Evolutionary conservation across 2,797 vertebrate species (phyloP).

Genomic region (Spinus olivaceus): DNA sequence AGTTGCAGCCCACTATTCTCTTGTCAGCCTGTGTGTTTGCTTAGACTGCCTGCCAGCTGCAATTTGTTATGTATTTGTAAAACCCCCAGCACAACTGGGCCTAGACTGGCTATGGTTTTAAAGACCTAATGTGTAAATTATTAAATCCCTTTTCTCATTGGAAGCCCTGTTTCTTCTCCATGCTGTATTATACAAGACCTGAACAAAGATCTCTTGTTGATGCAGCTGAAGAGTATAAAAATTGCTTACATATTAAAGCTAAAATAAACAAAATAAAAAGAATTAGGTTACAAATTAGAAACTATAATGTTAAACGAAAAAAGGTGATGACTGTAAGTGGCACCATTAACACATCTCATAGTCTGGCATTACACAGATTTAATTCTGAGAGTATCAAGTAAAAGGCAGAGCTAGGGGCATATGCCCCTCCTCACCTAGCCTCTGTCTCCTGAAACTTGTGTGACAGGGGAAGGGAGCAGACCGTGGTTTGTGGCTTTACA

Average conservation of each 20-base stretch:
- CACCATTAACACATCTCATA: neutral
- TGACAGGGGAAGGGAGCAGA: neutral
- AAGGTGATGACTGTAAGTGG: neutral
- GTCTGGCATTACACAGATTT: neutral
- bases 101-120: neutral
- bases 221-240: conserved; percentile 16
- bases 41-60: neutral
- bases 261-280: conserved; percentile 18
- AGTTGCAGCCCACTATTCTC: neutral
- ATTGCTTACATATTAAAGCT: conserved; percentile 19
- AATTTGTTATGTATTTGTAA: neutral
- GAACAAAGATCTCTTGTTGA: neutral
- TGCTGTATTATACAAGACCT: neutral
- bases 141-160: neutral
- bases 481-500: neutral
- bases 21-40: neutral
- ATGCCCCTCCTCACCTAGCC: neutral
- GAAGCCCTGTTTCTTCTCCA: neutral
- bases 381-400: neutral
- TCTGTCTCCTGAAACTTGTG: neutral
- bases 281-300: conserved; percentile 28
- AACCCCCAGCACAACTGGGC: neutral
- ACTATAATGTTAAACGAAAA: neutral
- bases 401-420: neutral
- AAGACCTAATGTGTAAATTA: neutral